Evolutionary conservation across 2,113 vertebrate genomes (phyloP).

Genomic region (Donacobius atricapilla): DNA sequence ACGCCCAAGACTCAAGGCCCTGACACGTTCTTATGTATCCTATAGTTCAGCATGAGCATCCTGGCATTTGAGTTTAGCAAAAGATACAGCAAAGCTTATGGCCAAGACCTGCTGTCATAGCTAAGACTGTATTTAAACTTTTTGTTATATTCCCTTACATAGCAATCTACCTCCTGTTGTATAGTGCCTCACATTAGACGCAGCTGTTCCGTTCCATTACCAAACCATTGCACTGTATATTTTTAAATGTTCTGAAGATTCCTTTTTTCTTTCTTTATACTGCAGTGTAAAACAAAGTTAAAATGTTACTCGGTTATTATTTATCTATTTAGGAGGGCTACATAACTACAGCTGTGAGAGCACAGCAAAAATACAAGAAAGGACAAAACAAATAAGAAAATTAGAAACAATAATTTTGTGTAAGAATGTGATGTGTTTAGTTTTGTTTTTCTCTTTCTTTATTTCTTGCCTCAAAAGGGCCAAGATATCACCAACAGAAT

Average conservation of each 20-base stretch:
- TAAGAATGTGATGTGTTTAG: neutral
- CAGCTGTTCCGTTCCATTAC: neutral
- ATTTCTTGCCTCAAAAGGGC: neutral
- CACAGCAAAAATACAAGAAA: neutral
- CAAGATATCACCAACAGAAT: neutral
- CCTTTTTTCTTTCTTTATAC: neutral
- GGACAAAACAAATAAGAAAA: neutral
- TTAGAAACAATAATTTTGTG: neutral
- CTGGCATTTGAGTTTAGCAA: neutral
- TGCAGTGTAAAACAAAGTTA: neutral
- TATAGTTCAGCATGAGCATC: neutral
- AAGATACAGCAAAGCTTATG: neutral
- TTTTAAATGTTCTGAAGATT: neutral
- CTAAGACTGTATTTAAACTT: neutral
- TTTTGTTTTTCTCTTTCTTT: neutral
- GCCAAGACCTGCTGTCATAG: neutral
- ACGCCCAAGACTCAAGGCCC: neutral
- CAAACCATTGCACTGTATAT: neutral
- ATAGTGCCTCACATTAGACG: neutral
- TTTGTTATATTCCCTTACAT: too few species aligned
- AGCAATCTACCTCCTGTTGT: neutral
- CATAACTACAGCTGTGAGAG: neutral
- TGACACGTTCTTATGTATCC: neutral
- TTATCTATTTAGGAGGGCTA: neutral
- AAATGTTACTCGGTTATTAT: neutral